Evolutionary conservation across 2,888 invertebrate genomes (phyloP), one percentile per base, ranked within the genome.

Genomic region (Cylloceria caligata): DNA sequence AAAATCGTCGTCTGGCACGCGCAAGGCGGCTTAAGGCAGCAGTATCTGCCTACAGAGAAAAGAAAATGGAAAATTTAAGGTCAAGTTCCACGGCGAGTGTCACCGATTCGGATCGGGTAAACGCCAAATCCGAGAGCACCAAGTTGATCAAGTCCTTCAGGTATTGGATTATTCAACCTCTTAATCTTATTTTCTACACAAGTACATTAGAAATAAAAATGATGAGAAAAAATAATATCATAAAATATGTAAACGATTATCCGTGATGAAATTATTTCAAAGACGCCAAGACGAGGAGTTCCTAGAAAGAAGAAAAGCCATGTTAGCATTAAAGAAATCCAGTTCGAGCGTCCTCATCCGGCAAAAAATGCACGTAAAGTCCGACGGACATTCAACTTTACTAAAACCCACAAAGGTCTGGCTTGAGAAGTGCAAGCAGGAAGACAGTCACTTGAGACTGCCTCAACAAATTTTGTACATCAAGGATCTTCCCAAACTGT

Each of bases 401-500:
- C 64, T 90, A 0, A 89, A 90, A 16, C 85, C 87, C 2, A 92
- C 92, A 0, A 88, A 88, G 80, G 87, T 88, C 11, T 92, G 92
- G 92, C 87, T 86, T 39, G 89, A 89, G 65, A 92, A 88, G 80
- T 89, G 89, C 60, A 88, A 81, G 83, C 45, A 60, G 1, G 69
- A 79, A 0, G 76, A 83, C 71, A 30, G 47, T 6, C 49, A 52
- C 24, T 9, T 11, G 2, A 67, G 74, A 16, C 83, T 75, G 3
- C 60, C 78, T 2, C 84, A 78, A 9, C 75, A 84, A 42, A 24
- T 87, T 47, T 83, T 78, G 24, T 92, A 89, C 52, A 89, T 92
- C 16, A 92, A 92, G 84, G 88, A 92, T 74, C 75, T 92, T 6
- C 91, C 91, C 9, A 88, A 80, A 86, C 81, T 88, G 92, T 92